A percentile compares a stretch with the other conserved stretches of the same genome.
phyloP scores from a whole-genome alignment of 1,140 invertebrate genomes.

The Tetraneura akinire region DNA sequence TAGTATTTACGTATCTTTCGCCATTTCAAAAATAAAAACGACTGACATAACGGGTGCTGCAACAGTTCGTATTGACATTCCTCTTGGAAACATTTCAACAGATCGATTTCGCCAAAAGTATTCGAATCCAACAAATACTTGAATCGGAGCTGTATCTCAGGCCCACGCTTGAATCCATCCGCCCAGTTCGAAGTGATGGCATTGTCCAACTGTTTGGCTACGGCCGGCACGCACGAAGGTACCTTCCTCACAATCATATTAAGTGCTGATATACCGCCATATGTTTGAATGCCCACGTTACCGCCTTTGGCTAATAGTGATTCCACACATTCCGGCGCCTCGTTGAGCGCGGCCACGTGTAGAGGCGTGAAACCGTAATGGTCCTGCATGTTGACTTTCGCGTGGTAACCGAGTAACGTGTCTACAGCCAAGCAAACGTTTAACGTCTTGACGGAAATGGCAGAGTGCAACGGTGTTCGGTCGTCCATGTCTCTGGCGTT shows the following conservation, averaged over 20 bases:
- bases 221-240: conserved; percentile 75
- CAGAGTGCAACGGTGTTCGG: conserved; percentile 75
- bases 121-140: conserved; percentile 75
- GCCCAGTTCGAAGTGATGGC: conserved; percentile 78
- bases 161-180: conserved; percentile 73
- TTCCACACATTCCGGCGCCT: conserved; percentile 78
- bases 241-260: conserved; percentile 81
- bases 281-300: conserved; percentile 79
- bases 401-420: conserved; percentile 71
- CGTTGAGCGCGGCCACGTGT: conserved; percentile 82
- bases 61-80: conserved; percentile 81
- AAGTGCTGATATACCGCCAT: conserved; percentile 78
- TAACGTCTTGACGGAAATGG: conserved; percentile 74
- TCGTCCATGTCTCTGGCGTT: conserved; percentile 77
- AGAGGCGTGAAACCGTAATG: conserved; percentile 86
- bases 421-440: conserved; percentile 75
- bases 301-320: conserved; percentile 80
- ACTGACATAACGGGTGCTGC: conserved; percentile 78
- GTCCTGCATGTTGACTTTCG: conserved; percentile 81
- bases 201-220: conserved; percentile 73
- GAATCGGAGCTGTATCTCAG: conserved; percentile 78
- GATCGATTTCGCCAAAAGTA: conserved; percentile 76
- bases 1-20: conserved; percentile 86
- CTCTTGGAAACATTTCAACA: conserved; percentile 79
- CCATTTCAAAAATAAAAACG: conserved; percentile 84